Conservation (phyloP, 1,140 invertebrate genomes). For the Sitophilus oryzae region DNA sequence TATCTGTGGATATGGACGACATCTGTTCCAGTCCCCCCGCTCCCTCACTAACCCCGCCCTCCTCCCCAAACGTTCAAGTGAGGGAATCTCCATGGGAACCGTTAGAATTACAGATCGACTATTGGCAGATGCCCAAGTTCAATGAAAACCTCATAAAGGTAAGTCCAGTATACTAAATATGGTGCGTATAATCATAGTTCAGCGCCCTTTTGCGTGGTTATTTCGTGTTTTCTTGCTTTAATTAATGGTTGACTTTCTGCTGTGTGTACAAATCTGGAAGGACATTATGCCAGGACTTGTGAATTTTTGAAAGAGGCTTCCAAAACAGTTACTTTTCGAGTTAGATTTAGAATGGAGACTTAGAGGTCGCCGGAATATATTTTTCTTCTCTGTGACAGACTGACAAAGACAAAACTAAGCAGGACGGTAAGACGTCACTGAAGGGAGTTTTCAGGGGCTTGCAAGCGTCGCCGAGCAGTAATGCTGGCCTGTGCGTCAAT, state of each 20-base stretch:
- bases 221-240: no score
- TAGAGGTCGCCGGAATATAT: no score
- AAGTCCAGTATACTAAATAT: conserved; percentile 31
- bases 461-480: conserved; percentile 65
- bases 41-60: conserved; percentile 49
- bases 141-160: conserved; percentile 37
- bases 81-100: conserved; percentile 61
- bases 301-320: no score
- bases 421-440: conserved; percentile 52
- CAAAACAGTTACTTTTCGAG: no score
- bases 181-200: no score
- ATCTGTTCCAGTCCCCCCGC: conserved; percentile 53
- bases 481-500: conserved; percentile 48
- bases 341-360: no score
- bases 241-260: no score
- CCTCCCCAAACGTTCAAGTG: conserved; percentile 51
- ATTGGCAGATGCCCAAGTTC: conserved; percentile 64
- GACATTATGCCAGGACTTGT: no score
- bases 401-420: conserved; percentile 37
- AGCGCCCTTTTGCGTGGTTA: no score
- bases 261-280: no score
- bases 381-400: conserved; percentile 50
- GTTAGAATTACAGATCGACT: conserved; percentile 89
- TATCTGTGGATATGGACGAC: conserved; percentile 69
- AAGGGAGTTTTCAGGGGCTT: conserved; percentile 77